Evolutionary conservation across 2,888 invertebrate genomes (phyloP), one percentile per base, ranked within the genome.

Genomic region (Amblyjoppa proteus): DNA sequence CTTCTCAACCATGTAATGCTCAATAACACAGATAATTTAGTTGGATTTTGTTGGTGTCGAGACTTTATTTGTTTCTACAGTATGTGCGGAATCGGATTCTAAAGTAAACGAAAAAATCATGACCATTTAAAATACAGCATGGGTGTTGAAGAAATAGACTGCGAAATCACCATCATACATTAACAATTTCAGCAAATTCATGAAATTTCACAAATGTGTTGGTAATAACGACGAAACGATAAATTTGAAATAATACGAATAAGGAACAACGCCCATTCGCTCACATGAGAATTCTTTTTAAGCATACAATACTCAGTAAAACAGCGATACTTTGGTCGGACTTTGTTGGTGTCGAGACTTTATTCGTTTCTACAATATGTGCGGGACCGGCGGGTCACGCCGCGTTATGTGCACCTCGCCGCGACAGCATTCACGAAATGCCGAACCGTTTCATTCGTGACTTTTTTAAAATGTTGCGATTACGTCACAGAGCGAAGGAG

Each of bases 391-490:
- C 78, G 87, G 88, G 92, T 90, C 91, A 92, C 92, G 91, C 86
- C 88, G 88, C 87, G 89, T 93, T 92, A 92, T 88, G 85, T 87
- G 90, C 89, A 90, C 90, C 90, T 91, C 91, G 88, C 89, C 88
- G 89, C 91, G 90, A 89, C 84, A 85, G 77, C 88, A 86, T 89
- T 84, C 81, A 80, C 70, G 68, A 61, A 80, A 84, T 81, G 84
- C 84, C 85, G 87, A 89, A 90, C 78, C 45, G 51, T 90, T 89
- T 91, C 88, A 90, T 92, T 92, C 93, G 93, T 93, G 92, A 93
- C 93, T 93, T 93, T 93, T 92, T 90, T 85, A 90, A 93, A 92
- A 92, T 90, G 87, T 89, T 89, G 90, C 92, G 90, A 94, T 93
- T 93, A 92, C 92, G 92, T 93, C 92, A 92, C 92, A 92, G 73